phyloP scores from a whole-genome alignment of 2,888 invertebrate genomes.

The Lycocerus yunnanus region DNA sequence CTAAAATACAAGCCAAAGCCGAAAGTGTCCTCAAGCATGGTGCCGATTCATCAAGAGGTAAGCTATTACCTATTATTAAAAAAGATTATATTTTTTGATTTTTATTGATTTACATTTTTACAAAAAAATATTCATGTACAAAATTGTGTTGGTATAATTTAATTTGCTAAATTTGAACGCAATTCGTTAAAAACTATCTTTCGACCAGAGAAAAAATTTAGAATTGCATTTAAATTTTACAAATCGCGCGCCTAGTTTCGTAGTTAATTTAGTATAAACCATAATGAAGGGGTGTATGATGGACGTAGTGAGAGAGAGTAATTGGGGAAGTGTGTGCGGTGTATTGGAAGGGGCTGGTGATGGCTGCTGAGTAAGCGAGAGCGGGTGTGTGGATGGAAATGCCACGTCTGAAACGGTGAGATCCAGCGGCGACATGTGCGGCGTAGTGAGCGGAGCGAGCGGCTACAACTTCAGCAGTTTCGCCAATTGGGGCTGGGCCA shows the following conservation, averaged over 20 bases:
- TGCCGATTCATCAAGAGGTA: constrained; percentile 64
- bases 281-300: constrained; percentile 6
- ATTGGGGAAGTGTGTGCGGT: constrained; percentile 8
- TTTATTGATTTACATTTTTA: constrained; percentile 3
- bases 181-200: constrained; percentile 29
- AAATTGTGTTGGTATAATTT: neutral
- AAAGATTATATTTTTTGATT: neutral
- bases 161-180: constrained; percentile 27
- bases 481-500: constrained; percentile 47
- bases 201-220: constrained; percentile 31
- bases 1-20: constrained; percentile 91
- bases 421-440: constrained; percentile 48
- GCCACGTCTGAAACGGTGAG: constrained; percentile 10
- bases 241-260: neutral
- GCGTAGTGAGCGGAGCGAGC: constrained; percentile 55
- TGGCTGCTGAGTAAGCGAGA: constrained; percentile 22
- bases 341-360: constrained; percentile 34
- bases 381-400: constrained; percentile 34
- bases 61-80: constrained; percentile 37
- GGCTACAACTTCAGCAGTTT: constrained; percentile 51
- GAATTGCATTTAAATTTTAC: constrained; percentile 26
- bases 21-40: constrained; percentile 78
- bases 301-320: neutral
- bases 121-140: constrained; percentile 9
- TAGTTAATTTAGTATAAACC: neutral